Evolutionary conservation across 92 coral and sea anemone genomes (phyloP), one percentile per base, ranked within the genome.

Genomic region (Porites divaricata): DNA sequence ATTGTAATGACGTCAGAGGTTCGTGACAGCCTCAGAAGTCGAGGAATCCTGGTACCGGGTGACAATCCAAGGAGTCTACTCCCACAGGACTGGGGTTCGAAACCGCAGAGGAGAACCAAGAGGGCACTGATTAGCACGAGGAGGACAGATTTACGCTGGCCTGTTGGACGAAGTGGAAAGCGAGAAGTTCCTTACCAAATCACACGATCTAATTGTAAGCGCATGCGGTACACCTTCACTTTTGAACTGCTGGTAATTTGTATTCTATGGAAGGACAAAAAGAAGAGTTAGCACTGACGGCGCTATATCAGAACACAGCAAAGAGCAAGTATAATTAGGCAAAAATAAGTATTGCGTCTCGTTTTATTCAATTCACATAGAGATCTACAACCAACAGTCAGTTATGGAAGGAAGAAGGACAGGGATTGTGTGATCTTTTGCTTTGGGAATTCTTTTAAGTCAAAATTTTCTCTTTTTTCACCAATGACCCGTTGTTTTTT

Each of bases 111-210:
- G 20, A 58, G 74, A 56, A 9, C 21, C 23, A 71, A 84, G 71
- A 84, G 89, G 89, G 94, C 94, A 72, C 5, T 76, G 21, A 84
- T 84, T 75, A 76, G n/a, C 20, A 35, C 70, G 14, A 54, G 76
- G 1, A 51, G 54, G 0, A 49, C 52, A 23, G 81, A 75, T 24
- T 21, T 84, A 28, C 81, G 88, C 35, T 84, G 88, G 88, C 75
- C 52, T 1, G 8, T 72, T 22, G 79, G 79, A 14, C 62, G 53
- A 9, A 78, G 21, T 26, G 91, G 94, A 26, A 50, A 26, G 20
- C 83, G 77, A 61, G 88, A 91, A 51, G 86, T 91, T 24, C 94
- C 94, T 14, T 91, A 87, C 48, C 80, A 63, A 13, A 83, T 91
- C 28, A 87, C 74, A 14, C 28, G 63, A 9, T 75, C 81, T 14